Evolutionary conservation across 2,113 vertebrate species (phyloP).

Genomic region (Takifugu bimaculatus): DNA sequence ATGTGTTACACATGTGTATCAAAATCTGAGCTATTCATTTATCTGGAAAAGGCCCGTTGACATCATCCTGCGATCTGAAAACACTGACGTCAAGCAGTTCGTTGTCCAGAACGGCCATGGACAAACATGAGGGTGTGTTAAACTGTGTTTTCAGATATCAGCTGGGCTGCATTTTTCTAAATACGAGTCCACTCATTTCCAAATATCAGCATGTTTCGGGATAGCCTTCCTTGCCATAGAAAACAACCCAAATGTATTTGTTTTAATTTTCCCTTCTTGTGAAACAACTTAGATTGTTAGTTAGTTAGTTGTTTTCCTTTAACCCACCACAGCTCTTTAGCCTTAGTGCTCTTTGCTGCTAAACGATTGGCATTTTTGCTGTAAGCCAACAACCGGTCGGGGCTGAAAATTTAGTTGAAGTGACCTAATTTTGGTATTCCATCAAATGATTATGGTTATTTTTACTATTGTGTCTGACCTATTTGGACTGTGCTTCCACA

Average conservation of each 20-base stretch:
- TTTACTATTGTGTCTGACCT: too few species aligned
- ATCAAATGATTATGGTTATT: too few species aligned
- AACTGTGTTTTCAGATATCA: too few species aligned
- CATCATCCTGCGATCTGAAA: conserved; percentile 35
- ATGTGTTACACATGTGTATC: conserved; percentile 56
- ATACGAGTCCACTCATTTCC: too few species aligned
- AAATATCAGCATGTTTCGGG: background rate
- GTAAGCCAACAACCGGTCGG: background rate
- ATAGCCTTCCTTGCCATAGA: background rate
- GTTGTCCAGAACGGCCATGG: conserved; percentile 14
- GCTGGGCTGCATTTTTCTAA: too few species aligned
- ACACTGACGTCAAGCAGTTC: conserved; percentile 25
- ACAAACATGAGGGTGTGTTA: conserved; percentile 11
- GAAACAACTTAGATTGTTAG: too few species aligned
- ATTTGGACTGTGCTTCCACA: too few species aligned
- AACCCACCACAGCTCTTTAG: too few species aligned
- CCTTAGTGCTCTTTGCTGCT: background rate
- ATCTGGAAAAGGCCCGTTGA: conserved; percentile 40
- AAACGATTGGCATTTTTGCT: background rate
- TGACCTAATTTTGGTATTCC: background rate
- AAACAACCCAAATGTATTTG: too few species aligned
- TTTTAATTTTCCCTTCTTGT: too few species aligned
- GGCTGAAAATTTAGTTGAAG: background rate
- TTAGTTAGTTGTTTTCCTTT: too few species aligned
- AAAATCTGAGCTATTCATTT: conserved; percentile 19